Evolutionary conservation across 2,113 vertebrate species (phyloP).

Genomic region (Mellivora capensis): DNA sequence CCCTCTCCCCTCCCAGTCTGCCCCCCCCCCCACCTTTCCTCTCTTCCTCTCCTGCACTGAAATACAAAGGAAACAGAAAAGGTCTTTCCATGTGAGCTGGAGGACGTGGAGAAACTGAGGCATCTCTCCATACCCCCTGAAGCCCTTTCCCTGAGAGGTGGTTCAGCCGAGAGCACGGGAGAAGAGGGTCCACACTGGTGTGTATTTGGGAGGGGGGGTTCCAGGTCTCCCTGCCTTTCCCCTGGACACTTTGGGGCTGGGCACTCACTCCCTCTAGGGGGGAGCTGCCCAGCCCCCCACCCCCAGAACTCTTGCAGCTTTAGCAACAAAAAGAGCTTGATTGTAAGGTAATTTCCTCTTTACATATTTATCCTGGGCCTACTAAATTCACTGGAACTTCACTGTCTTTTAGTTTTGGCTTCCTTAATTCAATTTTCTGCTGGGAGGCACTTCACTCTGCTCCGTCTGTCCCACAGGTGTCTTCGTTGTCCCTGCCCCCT

Average conservation of each 20-base stretch:
- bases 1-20: not conserved
- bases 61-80: not conserved
- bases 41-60: not conserved
- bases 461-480: not conserved
- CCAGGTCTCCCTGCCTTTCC: not conserved
- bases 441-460: not conserved
- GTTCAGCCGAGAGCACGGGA: not conserved
- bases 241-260: not conserved
- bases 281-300: not conserved
- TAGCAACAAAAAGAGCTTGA: not conserved
- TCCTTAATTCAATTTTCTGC: not conserved
- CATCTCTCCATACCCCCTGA: not conserved
- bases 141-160: not conserved
- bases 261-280: not conserved
- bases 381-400: not conserved
- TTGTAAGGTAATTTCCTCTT: not conserved
- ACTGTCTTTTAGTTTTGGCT: not conserved
- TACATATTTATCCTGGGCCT: not conserved
- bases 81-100: not conserved
- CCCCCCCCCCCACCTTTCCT: not conserved
- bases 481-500: too few relatives aligned
- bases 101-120: not conserved
- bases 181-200: too few relatives aligned
- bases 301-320: not conserved
- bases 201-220: too few relatives aligned